These are phyloP conservation scores for Malachius bipustulatus DNA, from an alignment of 2,888 invertebrate species.

Conservation along the genomic window DNA sequence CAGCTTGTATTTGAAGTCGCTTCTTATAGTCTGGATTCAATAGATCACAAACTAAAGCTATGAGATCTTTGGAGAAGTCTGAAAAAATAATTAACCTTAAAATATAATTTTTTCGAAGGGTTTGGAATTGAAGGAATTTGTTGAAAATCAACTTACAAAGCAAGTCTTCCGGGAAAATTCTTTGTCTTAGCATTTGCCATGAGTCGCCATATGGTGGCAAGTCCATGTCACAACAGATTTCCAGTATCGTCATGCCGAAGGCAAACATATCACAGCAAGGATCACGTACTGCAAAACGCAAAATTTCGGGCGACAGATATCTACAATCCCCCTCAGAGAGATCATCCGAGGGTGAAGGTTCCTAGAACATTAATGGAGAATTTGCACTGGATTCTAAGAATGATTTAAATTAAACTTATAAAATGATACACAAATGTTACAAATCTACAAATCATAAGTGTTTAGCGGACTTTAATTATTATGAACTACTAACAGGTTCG, in stretches of 20 bases:
- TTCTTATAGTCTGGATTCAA: conserved; percentile 41
- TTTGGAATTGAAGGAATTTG: no score
- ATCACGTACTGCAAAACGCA: conserved; percentile 47
- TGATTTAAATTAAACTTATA: no score
- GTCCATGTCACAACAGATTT: conserved; percentile 57
- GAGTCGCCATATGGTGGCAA: conserved; percentile 54
- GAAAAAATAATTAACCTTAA: conserved; percentile 14
- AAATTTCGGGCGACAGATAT: conserved; percentile 61
- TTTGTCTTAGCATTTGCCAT: conserved; percentile 59
- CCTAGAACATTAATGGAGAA: background rate
- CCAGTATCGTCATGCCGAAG: conserved; percentile 59
- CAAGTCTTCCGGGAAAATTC: no score
- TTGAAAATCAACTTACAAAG: no score
- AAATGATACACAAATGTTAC: no score
- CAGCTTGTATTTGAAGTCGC: no score
- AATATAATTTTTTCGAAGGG: no score
- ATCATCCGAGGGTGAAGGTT: background rate
- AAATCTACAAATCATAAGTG: no score
- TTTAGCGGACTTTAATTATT: no score
- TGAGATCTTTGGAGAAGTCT: conserved; percentile 41
- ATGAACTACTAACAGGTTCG: no score
- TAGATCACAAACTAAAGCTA: conserved; percentile 43
- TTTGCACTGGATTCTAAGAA: no score
- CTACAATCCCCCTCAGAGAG: conserved; percentile 61
- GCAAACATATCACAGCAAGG: conserved; percentile 65